These are phyloP conservation scores for Nixonia krombeini DNA, from an alignment of 1,140 invertebrate genomes.

Conservation along the genomic window DNA sequence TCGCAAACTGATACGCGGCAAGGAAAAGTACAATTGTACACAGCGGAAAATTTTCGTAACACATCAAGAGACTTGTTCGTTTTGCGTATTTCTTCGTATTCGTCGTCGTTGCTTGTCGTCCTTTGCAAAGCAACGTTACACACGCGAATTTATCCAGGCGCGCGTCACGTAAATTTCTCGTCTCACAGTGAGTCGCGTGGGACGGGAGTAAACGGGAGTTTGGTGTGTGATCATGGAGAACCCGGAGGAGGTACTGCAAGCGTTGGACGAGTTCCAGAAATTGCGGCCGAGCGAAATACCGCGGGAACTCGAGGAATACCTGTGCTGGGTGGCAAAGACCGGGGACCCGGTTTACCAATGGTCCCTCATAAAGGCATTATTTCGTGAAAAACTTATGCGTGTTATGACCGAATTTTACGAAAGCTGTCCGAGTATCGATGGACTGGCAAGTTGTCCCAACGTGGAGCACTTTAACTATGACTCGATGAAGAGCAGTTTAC, in stretches of 20 bases:
- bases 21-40: no score
- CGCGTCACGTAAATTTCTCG: no score
- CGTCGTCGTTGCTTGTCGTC: no score
- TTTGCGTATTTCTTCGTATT: no score
- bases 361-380: conserved; percentile 87
- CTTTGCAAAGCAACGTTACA: no score
- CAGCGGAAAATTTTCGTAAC: no score
- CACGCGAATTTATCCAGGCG: no score
- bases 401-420: conserved; percentile 91
- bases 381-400: conserved; percentile 87
- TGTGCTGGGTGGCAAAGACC: conserved; percentile 91
- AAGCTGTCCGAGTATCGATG: conserved; percentile 79
- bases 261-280: conserved; percentile 88
- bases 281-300: conserved; percentile 87
- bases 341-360: conserved; percentile 96
- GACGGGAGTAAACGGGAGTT: no score
- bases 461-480: conserved; percentile 93
- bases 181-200: no score
- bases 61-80: no score
- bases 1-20: no score
- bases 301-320: conserved; percentile 90
- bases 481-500: conserved; percentile 86
- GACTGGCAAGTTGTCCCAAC: conserved; percentile 85
- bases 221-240: no score
- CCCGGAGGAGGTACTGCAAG: conserved; percentile 86